These are phyloP conservation scores for honey bee (Apis mellifera) DNA, from an alignment of 1,140 invertebrate species.

Conservation along the genomic window Amel_HAv3.1 CM009941.2:11753501-11754000, in stretches of 20 bases:
- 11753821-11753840: constrained; percentile 33
- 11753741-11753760: constrained; percentile 37
- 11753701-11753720: constrained; percentile 25
- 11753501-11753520: too few species aligned
- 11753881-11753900: constrained; percentile 43
- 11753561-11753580: background rate
- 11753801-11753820: constrained; percentile 48
- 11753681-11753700: constrained; percentile 45
- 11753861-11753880: constrained; percentile 45
- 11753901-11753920: constrained; percentile 48
- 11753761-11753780: constrained; percentile 46
- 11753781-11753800: constrained; percentile 45
- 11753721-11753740: constrained; percentile 22
- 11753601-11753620: background rate
- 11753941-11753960: background rate
- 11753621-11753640: background rate
- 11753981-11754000: background rate
- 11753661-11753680: too few species aligned
- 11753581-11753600: too few species aligned
- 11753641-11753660: constrained; percentile 21
- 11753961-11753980: background rate
- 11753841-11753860: constrained; percentile 39
- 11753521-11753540: background rate
- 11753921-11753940: too few species aligned
- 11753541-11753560: constrained; percentile 2